A percentile compares a stretch with the other conserved stretches of the same genome.
phyloP scores from a whole-genome alignment of 2,113 vertebrate genomes.

The Australoheros scitulus region DNA sequence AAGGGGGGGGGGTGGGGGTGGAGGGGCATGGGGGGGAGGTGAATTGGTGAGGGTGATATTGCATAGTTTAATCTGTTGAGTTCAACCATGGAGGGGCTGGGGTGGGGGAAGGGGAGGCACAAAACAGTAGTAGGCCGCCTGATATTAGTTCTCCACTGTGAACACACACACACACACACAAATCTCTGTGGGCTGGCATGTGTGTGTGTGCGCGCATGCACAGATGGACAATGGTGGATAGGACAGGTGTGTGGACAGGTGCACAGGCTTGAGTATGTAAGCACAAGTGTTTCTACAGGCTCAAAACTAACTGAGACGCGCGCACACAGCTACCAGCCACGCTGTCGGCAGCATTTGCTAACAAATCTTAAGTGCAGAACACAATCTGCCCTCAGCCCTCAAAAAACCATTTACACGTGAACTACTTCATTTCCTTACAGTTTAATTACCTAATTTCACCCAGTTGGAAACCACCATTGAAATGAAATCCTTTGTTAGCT shows the following conservation, averaged over 20 bases:
- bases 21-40: constrained; percentile 47
- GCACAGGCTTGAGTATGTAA: constrained; percentile 31
- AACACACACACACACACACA: background rate
- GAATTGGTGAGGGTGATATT: constrained; percentile 78
- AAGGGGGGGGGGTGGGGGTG: constrained; percentile 63
- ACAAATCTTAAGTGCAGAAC: constrained; percentile 46
- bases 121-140: constrained; percentile 63
- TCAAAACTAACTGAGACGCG: constrained; percentile 28
- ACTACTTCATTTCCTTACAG: constrained; percentile 47
- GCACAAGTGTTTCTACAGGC: constrained; percentile 43
- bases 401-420: constrained; percentile 46
- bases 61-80: constrained; percentile 81
- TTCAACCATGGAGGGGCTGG: constrained; percentile 66
- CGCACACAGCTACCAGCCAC: background rate
- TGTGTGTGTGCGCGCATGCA: constrained; percentile 35
- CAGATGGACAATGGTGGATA: constrained; percentile 62
- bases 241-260: constrained; percentile 63
- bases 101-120: constrained; percentile 61
- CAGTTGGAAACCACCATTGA: constrained; percentile 43
- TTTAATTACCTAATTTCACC: constrained; percentile 62
- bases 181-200: background rate
- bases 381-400: constrained; percentile 52
- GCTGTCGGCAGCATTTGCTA: constrained; percentile 17
- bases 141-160: constrained; percentile 56
- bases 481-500: constrained; percentile 49